Base-by-base conservation (phyloP, 1,140 invertebrate species). In the Mizuhopecten yessoensis region DNA sequence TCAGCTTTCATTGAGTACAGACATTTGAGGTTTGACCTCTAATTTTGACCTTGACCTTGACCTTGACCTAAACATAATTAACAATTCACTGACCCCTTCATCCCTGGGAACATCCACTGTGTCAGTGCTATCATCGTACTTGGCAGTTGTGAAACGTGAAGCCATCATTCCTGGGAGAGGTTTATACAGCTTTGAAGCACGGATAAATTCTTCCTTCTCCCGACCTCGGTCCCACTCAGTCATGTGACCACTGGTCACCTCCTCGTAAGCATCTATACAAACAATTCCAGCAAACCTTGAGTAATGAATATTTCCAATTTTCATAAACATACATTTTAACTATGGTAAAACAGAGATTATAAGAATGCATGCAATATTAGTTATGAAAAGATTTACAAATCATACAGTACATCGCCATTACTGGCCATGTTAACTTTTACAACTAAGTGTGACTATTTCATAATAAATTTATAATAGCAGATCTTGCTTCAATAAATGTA, bases 211-310 rank as follows among this genome's bases (percentile, higher is more conserved):
- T 42, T 97, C 97, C 91, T 97, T 96, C 94, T 99, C 99, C 93
- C 97, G 97, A 92, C 98, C 97, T 92, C 97, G 97, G 94, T 99
- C 98, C 98, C 98, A 98, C 92, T 98, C 98, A 1, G 97, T 98
- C 97, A 99, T 97, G 34, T 92, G 89, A 87, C 87, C 42, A 20
- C 87, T 89, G 10, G 45, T 91, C 7, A 94, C 92, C 11, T 90
- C 57, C 23, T 91, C 89, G 91, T 95, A 95, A 23, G 94, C 93
- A 92, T 96, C 95, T 96, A 88, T 23, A 87, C 20, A 34, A 90
- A 87, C 34, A 0, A 90, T 23, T 9, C 33, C 29, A 90, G 34
- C 10, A 33, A n/a, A 86, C 9, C 36, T 11, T 3, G n/a, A 91
- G 23, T 13, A 9, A 87, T 20, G 11, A 86, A 17, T 20, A 36